phyloP scores from a whole-genome alignment of 2,113 vertebrate species.

The Eira barbara region DNA sequence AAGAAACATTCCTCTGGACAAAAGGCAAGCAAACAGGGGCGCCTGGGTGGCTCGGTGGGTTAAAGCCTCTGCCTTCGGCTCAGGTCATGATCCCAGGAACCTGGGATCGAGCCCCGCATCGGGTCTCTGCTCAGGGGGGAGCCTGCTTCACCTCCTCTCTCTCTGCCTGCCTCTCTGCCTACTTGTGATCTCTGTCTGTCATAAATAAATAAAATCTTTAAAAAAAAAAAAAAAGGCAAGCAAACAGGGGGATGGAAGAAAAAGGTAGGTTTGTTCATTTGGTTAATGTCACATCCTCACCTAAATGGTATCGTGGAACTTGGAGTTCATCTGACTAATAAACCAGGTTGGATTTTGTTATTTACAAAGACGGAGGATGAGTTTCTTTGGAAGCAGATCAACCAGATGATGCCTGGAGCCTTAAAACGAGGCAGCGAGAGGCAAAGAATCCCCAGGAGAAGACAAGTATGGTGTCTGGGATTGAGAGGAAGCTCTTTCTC shows the following conservation, averaged over 20 bases:
- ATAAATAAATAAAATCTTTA: too few species aligned
- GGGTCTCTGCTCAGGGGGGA: too few species aligned
- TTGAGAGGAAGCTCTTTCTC: not conserved
- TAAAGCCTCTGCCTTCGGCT: too few species aligned
- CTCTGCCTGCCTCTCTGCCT: too few species aligned
- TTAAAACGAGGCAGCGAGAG: not conserved
- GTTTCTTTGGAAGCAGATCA: not conserved
- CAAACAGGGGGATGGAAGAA: not conserved
- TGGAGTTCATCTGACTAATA: not conserved
- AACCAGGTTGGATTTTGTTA: not conserved
- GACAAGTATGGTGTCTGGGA: not conserved
- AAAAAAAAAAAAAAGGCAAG: not conserved
- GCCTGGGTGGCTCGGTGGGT: too few species aligned
- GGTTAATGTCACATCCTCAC: not conserved
- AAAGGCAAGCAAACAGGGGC: not conserved
- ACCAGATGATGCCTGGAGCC: not conserved
- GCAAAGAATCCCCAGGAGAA: not conserved
- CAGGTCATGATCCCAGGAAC: too few species aligned
- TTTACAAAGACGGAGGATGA: not conserved
- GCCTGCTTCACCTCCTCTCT: too few species aligned
- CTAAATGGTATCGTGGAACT: conserved; percentile 15
- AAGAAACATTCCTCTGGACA: not conserved
- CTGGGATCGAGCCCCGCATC: too few species aligned
- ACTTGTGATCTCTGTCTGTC: too few species aligned
- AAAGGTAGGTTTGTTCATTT: not conserved